Percentiles rank a stretch among this genome's conserved stretches.
These are phyloP conservation scores for Muschampia plurimacula DNA, from an alignment of 2,888 invertebrate genomes.

Conservation along the genomic window DNA sequence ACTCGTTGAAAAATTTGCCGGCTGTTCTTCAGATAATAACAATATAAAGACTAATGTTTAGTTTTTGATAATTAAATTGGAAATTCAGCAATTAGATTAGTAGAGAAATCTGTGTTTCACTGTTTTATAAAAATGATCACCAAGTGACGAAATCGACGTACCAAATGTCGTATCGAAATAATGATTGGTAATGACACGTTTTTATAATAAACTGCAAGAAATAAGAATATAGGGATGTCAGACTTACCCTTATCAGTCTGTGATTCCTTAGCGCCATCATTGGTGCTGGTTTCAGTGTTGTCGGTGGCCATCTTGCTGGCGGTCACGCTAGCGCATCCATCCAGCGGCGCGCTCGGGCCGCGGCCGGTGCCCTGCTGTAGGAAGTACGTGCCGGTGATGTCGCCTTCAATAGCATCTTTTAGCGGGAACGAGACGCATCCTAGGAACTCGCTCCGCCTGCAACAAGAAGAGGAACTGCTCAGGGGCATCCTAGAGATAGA, in stretches of 20 bases:
- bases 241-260: conserved; percentile 72
- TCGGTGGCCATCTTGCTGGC: conserved; percentile 81
- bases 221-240: background rate
- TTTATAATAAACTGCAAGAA: no score
- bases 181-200: no score
- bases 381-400: conserved; percentile 89
- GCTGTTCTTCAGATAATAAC: no score
- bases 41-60: no score
- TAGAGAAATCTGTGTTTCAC: no score
- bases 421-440: conserved; percentile 97
- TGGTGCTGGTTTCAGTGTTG: conserved; percentile 78
- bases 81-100: no score
- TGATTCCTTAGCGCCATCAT: conserved; percentile 76
- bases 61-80: no score
- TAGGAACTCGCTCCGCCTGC: conserved; percentile 96
- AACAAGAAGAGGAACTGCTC: conserved; percentile 68
- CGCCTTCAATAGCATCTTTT: conserved; percentile 91
- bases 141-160: no score
- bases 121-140: no score
- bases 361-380: conserved; percentile 81
- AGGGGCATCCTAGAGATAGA: background rate
- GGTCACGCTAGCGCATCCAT: conserved; percentile 67
- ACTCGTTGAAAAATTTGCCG: no score
- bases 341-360: conserved; percentile 59
- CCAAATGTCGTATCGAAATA: no score